A percentile compares a stretch with the other conserved stretches of the same genome.
Conservation (phyloP, 2,888 invertebrate genomes). For the Anoplius nigerrimus region DNA sequence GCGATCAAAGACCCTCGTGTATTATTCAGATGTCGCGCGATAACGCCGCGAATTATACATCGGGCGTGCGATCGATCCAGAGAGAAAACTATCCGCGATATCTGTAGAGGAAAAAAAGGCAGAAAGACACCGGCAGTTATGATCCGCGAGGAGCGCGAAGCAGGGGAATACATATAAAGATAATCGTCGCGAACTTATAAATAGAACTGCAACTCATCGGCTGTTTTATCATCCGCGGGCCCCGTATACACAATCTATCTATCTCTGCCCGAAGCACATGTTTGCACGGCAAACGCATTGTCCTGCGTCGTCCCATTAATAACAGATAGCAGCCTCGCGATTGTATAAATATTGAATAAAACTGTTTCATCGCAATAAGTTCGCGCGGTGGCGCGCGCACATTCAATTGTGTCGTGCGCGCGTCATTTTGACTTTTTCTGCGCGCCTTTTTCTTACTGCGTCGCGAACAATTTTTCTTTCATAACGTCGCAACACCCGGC, state of each 20-base stretch:
- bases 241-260: neutral
- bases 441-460: no score
- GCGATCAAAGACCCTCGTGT: slow-evolving; percentile 40
- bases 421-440: neutral
- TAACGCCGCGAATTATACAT: no score
- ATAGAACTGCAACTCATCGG: slow-evolving; percentile 31
- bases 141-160: no score
- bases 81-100: no score
- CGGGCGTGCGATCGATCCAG: no score
- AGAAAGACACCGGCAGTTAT: no score
- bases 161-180: neutral
- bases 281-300: slow-evolving; percentile 34
- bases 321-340: neutral
- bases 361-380: neutral
- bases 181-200: slow-evolving; percentile 26
- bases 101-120: no score
- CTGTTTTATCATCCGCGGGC: slow-evolving; percentile 23
- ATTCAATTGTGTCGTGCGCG: neutral
- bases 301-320: slow-evolving; percentile 1
- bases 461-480: no score
- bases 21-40: slow-evolving; percentile 1
- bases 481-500: no score
- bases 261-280: neutral
- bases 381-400: neutral
- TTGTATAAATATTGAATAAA: slow-evolving; percentile 9